Percentiles rank a stretch among this genome's conserved stretches.
phyloP scores from a whole-genome alignment of 2,113 vertebrate species.

The Phalacrocorax brasilianus region DNA sequence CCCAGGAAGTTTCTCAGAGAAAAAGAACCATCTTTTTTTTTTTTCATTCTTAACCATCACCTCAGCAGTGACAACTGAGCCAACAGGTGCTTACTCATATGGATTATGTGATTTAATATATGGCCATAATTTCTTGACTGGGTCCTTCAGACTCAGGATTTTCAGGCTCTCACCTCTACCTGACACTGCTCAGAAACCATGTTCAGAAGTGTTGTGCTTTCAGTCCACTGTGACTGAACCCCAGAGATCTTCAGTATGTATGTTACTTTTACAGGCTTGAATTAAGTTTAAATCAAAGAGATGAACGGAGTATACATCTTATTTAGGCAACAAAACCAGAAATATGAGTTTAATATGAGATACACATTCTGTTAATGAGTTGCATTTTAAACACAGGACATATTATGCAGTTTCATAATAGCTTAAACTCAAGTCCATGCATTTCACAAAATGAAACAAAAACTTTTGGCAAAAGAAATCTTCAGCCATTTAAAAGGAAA shows the following conservation, averaged over 20 bases:
- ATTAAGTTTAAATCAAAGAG: not conserved
- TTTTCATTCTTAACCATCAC: not conserved
- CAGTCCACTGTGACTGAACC: not conserved
- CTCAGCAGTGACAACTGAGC: not conserved
- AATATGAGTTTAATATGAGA: not conserved
- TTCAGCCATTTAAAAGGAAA: not conserved
- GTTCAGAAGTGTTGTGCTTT: not conserved
- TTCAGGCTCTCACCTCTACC: not conserved
- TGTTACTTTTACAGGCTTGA: not conserved
- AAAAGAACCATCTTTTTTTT: not conserved
- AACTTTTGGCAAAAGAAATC: not conserved
- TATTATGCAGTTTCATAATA: not conserved
- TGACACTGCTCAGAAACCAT: not conserved
- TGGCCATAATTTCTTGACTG: not conserved
- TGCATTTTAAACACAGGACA: not conserved
- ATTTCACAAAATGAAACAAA: constrained; percentile 30
- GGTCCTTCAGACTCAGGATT: not conserved
- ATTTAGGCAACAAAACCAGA: not conserved
- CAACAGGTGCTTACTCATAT: not conserved
- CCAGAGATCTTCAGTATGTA: not conserved
- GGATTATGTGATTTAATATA: not conserved
- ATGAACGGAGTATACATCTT: not conserved
- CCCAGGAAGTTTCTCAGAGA: not conserved
- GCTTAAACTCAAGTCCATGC: not conserved
- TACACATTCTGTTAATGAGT: not conserved